A percentile compares a stretch with the other conserved stretches of the same genome.
phyloP scores from a whole-genome alignment of 2,888 invertebrate species.

The Eurois occulta region DNA sequence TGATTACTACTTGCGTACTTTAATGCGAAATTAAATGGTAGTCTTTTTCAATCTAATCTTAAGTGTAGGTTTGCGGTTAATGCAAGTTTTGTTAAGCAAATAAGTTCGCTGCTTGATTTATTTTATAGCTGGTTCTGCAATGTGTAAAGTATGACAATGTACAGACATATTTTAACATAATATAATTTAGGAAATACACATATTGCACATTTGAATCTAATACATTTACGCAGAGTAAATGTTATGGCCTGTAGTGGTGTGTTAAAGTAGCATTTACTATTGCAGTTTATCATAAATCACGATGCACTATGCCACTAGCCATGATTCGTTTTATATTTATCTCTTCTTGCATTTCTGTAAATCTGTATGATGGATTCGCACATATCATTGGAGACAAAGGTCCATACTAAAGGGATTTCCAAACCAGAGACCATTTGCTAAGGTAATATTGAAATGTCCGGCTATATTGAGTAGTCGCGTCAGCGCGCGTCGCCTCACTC shows the following conservation, averaged over 20 bases:
- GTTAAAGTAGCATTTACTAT: slow-evolving; percentile 3
- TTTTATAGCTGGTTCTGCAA: slow-evolving; percentile 13
- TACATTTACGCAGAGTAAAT: slow-evolving; percentile 28
- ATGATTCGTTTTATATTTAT: slow-evolving; percentile 41
- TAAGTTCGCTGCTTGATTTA: slow-evolving; percentile 24
- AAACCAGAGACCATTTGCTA: slow-evolving; percentile 35
- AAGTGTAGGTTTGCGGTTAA: slow-evolving; percentile 46
- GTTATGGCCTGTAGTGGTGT: slow-evolving; percentile 8
- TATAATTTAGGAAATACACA: slow-evolving; percentile 10
- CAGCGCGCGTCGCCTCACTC: slow-evolving; percentile 55
- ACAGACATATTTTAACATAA: slow-evolving; percentile 8
- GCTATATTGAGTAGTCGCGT: slow-evolving; percentile 39
- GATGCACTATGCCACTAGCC: neutral
- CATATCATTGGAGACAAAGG: slow-evolving; percentile 43
- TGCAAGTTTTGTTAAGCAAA: slow-evolving; percentile 45
- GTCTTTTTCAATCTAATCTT: slow-evolving; percentile 57
- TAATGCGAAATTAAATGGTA: slow-evolving; percentile 65
- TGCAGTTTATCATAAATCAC: slow-evolving; percentile 26
- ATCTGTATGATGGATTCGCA: slow-evolving; percentile 15
- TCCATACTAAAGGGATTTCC: slow-evolving; percentile 15
- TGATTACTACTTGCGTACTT: slow-evolving; percentile 45
- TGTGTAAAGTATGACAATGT: slow-evolving; percentile 34
- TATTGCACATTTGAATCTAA: slow-evolving; percentile 20
- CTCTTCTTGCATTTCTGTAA: slow-evolving; percentile 26
- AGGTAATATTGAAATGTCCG: slow-evolving; percentile 56